phyloP scores from a whole-genome alignment of 1,140 invertebrate species.

The Drosophila neocordata region DNA sequence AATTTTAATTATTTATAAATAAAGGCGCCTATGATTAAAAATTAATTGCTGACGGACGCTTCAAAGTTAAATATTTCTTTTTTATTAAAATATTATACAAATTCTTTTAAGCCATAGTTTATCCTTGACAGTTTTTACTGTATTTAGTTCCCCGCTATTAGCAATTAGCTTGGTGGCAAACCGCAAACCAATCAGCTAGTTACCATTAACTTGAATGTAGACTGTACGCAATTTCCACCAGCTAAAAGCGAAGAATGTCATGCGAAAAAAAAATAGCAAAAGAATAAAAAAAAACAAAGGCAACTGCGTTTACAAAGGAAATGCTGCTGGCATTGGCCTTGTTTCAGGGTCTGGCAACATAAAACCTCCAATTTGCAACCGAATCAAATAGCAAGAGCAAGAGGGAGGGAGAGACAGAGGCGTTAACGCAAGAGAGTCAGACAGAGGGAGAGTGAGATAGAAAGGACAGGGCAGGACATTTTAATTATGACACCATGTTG shows the following conservation, averaged over 20 bases:
- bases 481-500: slow-evolving; percentile 81
- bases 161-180: slow-evolving; percentile 49
- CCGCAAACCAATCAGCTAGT: slow-evolving; percentile 57
- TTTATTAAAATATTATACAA: too few species aligned
- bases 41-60: background rate
- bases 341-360: slow-evolving; percentile 32
- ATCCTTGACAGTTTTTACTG: too few species aligned
- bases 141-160: background rate
- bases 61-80: too few species aligned
- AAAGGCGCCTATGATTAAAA: background rate
- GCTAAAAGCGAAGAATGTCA: background rate
- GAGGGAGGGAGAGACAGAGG: slow-evolving; percentile 1
- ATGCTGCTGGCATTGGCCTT: slow-evolving; percentile 47
- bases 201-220: slow-evolving; percentile 2
- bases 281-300: slow-evolving; percentile 34
- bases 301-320: slow-evolving; percentile 48
- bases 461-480: slow-evolving; percentile 47
- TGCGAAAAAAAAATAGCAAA: background rate
- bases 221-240: background rate
- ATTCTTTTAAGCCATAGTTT: too few species aligned
- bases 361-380: slow-evolving; percentile 61
- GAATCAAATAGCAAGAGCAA: slow-evolving; percentile 39
- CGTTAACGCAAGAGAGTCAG: background rate
- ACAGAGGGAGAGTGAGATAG: background rate
- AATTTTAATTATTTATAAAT: background rate